These are phyloP conservation scores for Syngnathus acus DNA, from an alignment of 2,797 vertebrate species.

Conservation along the genomic window DNA sequence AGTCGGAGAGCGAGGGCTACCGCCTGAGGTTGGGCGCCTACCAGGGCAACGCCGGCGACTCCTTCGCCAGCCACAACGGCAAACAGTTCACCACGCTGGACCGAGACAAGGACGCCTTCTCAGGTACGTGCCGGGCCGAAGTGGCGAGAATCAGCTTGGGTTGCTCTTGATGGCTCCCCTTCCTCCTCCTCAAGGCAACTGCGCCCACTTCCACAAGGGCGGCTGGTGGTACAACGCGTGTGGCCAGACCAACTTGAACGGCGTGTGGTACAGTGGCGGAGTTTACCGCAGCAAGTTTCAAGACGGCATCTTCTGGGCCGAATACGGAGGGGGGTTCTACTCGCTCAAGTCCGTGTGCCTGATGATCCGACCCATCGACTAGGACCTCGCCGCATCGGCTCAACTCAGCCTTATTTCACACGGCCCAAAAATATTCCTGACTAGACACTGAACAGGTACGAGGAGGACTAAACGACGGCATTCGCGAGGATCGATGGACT, in stretches of 20 bases:
- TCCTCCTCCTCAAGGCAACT: slow-evolving; percentile 75
- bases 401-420: slow-evolving; percentile 11
- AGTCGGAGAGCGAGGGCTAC: slow-evolving; percentile 86
- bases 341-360: slow-evolving; percentile 88
- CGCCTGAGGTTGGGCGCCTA: slow-evolving; percentile 88
- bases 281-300: slow-evolving; percentile 95
- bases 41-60: slow-evolving; percentile 95
- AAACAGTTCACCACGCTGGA: slow-evolving; percentile 97
- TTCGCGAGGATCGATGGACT: neutral
- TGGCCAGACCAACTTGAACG: slow-evolving; percentile 91
- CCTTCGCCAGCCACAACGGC: slow-evolving; percentile 91
- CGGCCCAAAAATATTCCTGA: slow-evolving; percentile 18
- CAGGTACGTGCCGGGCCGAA: slow-evolving; percentile 66
- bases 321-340: slow-evolving; percentile 94
- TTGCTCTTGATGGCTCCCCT: slow-evolving; percentile 4
- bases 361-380: slow-evolving; percentile 96
- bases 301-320: slow-evolving; percentile 97
- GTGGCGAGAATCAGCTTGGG: neutral
- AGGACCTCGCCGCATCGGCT: slow-evolving; percentile 25
- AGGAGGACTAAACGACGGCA: slow-evolving; percentile 17
- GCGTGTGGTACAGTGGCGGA: slow-evolving; percentile 91
- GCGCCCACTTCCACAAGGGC: slow-evolving; percentile 93
- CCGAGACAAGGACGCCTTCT: slow-evolving; percentile 87
- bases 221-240: slow-evolving; percentile 98
- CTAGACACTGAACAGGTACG: slow-evolving; percentile 24